phyloP scores from a whole-genome alignment of 2,888 invertebrate genomes.

The Patella caerulea region DNA sequence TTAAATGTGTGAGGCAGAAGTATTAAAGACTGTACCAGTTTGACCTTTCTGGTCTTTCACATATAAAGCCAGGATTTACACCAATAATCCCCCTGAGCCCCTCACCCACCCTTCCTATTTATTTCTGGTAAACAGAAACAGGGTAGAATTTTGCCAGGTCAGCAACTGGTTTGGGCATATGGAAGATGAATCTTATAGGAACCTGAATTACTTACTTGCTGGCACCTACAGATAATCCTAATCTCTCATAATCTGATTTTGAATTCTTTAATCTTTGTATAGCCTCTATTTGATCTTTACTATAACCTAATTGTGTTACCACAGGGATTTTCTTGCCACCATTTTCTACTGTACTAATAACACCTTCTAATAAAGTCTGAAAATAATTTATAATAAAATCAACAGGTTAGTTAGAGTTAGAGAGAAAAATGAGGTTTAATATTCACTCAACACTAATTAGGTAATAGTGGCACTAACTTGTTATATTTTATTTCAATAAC shows the following conservation, averaged over 20 bases:
- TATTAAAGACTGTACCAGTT: no score
- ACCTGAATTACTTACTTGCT: conserved; percentile 60
- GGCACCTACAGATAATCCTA: conserved; percentile 65
- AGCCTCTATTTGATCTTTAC: conserved; percentile 71
- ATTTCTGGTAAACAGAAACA: background rate
- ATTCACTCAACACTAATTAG: no score
- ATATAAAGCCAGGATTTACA: no score
- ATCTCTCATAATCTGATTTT: conserved; percentile 69
- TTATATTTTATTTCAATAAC: no score
- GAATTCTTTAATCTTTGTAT: conserved; percentile 69
- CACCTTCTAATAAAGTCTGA: conserved; percentile 68
- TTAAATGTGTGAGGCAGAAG: no score
- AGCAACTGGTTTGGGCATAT: background rate
- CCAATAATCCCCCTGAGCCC: no score
- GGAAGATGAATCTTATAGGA: background rate
- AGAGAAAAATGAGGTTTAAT: no score
- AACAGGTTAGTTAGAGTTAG: no score
- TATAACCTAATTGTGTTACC: conserved; percentile 68
- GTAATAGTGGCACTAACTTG: no score
- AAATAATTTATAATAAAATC: no score
- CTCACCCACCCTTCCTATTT: no score
- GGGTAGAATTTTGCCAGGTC: background rate
- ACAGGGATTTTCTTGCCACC: conserved; percentile 65
- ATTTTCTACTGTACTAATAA: conserved; percentile 67
- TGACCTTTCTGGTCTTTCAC: no score